These are phyloP conservation scores for Acleris sparsana DNA, from an alignment of 2,888 invertebrate species.

Conservation along the genomic window DNA sequence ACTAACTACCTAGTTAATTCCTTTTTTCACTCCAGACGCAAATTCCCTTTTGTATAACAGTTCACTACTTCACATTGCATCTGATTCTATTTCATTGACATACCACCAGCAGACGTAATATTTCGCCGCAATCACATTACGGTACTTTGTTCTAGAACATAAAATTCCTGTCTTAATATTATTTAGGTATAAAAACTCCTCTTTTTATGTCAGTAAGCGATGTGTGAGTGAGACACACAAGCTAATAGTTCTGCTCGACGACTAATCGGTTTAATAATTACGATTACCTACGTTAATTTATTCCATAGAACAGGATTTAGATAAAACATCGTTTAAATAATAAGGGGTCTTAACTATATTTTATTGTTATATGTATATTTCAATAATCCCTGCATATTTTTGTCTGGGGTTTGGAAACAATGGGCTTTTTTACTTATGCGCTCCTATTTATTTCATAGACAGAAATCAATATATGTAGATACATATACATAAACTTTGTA, in stretches of 20 bases:
- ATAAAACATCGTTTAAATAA: neutral
- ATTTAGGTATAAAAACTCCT: slow-evolving; percentile 6
- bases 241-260: slow-evolving; percentile 2
- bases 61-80: neutral
- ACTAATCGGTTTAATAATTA: slow-evolving; percentile 2
- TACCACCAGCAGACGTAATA: slow-evolving; percentile 1
- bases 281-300: slow-evolving; percentile 17
- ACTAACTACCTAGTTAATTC: neutral
- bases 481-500: too few species aligned
- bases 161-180: slow-evolving; percentile 13
- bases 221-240: neutral
- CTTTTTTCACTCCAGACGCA: neutral
- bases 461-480: too few species aligned
- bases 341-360: too few species aligned
- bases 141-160: slow-evolving; percentile 20
- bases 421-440: too few species aligned
- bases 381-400: too few species aligned
- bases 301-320: slow-evolving; percentile 6
- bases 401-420: too few species aligned
- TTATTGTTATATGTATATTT: too few species aligned
- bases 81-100: slow-evolving; percentile 1
- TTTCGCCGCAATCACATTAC: slow-evolving; percentile 21
- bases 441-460: too few species aligned
- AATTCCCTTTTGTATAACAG: neutral
- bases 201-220: slow-evolving; percentile 2